phyloP scores from a whole-genome alignment of 2,888 invertebrate genomes.

The Ochropacha duplaris region DNA sequence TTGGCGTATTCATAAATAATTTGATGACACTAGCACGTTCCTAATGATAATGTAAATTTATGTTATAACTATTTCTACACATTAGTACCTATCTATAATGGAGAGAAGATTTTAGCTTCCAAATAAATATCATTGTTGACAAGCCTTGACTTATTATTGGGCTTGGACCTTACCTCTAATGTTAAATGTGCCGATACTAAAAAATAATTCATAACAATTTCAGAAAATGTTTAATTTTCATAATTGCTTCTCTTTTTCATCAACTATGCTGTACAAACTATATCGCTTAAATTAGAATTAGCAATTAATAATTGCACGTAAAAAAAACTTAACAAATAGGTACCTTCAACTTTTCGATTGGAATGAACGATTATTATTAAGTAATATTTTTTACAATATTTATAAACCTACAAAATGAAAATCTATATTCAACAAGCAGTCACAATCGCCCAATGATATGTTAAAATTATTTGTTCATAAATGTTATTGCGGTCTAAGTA shows the following conservation, averaged over 20 bases:
- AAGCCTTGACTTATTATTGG: constrained; percentile 16
- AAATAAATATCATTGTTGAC: constrained; percentile 82
- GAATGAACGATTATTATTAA: constrained; percentile 81
- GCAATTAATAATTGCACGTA: constrained; percentile 84
- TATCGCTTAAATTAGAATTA: constrained; percentile 82
- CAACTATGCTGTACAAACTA: constrained; percentile 83
- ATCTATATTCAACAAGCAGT: constrained; percentile 79
- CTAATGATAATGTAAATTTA: constrained; percentile 57
- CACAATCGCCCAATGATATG: constrained; percentile 84
- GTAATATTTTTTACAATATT: constrained; percentile 79
- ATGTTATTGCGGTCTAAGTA: constrained; percentile 76
- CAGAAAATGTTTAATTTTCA: constrained; percentile 81
- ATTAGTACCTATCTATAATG: constrained; percentile 51
- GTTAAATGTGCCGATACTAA: constrained; percentile 8
- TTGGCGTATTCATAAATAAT: constrained; percentile 24
- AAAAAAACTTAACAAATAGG: constrained; percentile 82
- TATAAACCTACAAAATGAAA: constrained; percentile 77
- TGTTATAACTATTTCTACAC: constrained; percentile 60
- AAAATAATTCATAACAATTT: constrained; percentile 62
- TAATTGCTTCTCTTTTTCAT: constrained; percentile 80
- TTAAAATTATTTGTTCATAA: constrained; percentile 73
- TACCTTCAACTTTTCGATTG: constrained; percentile 81
- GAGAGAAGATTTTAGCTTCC: constrained; percentile 63
- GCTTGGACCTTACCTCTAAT: neutral
- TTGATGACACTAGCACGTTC: constrained; percentile 52